These are phyloP conservation scores for Lepidonotus clava DNA, from an alignment of 2,888 invertebrate species.

Conservation along the genomic window DNA sequence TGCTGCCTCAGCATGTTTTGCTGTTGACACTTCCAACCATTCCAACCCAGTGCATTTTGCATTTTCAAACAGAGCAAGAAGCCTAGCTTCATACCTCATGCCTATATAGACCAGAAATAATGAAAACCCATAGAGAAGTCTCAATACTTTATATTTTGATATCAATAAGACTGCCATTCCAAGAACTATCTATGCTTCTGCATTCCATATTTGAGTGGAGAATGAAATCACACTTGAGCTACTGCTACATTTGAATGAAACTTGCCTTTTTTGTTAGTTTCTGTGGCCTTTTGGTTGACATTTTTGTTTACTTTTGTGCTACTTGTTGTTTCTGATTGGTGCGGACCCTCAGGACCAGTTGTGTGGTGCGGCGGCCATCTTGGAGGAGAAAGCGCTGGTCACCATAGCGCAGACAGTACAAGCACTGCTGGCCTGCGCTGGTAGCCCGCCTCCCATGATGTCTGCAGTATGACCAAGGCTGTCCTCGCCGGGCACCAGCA, in stretches of 20 bases:
- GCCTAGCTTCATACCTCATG: too few relatives aligned
- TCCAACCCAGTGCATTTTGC: too few relatives aligned
- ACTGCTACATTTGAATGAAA: not conserved
- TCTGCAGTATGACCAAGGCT: slow-evolving; percentile 49
- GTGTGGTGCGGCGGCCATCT: slow-evolving; percentile 94
- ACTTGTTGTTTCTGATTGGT: not conserved
- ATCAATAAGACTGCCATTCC: too few relatives aligned
- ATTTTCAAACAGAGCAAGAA: too few relatives aligned
- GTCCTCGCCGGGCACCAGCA: not conserved
- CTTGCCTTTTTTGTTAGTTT: not conserved
- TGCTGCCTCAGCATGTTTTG: too few relatives aligned
- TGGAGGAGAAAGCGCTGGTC: slow-evolving; percentile 90
- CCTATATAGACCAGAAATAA: too few relatives aligned
- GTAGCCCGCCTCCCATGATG: slow-evolving; percentile 10
- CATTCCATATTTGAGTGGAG: not conserved
- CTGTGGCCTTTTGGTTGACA: not conserved
- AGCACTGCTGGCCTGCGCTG: slow-evolving; percentile 84
- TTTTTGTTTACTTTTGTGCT: not conserved
- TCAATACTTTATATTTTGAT: too few relatives aligned
- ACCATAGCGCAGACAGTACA: slow-evolving; percentile 94
- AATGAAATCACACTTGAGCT: not conserved
- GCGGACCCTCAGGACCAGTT: slow-evolving; percentile 91
- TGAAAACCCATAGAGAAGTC: too few relatives aligned
- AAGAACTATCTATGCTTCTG: not conserved
- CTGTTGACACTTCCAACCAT: too few relatives aligned